Evolutionary conservation across 2,888 invertebrate species (phyloP), one percentile per base, ranked within the genome.

Genomic region (Agrochola circellaris): DNA sequence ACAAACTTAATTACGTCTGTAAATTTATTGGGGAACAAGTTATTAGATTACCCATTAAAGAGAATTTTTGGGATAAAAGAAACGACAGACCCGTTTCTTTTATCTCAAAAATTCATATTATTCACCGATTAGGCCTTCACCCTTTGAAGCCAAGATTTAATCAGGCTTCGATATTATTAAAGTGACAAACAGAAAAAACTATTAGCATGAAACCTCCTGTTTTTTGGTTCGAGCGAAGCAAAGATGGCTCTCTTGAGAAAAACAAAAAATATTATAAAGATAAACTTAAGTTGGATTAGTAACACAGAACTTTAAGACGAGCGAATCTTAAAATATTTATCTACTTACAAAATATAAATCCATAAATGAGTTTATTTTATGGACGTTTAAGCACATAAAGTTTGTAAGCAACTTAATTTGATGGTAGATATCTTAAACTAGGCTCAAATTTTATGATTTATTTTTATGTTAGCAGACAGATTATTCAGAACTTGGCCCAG

Each of bases 331-430:
- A 75, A 73, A 75, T 73, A 73, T 73, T 73, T 62, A 54, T 30
- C 9, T 34, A 30, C 30, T 54, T 62, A 60, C 45, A 54, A 73
- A 62, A 64, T 75, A 64, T 45, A 26, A 30, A 73, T 64, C 45
- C 62, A 64, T 64, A 74, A 75, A 74, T 64, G 20, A 75, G 54
- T 62, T 64, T 74, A 45, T 45, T 74, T 74, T 26, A 74, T 11
- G n/a, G 17, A 75, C 34, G 11, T 34, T 51, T n/a, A 65, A 30
- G 30, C 26, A 30, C 38, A 17, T 58, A 48, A 65, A 76, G 65
- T 65, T 75, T 65, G 48, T 62, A 26, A 30, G n/a, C 42, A 51
- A 76, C 20, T 58, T 58, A 76, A 38, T 75, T 76, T 74, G 74
- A 64, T 58, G 30, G 48, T 67, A 9, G 38, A n/a, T 54, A n/a